Conservation (phyloP, 2,113 vertebrate genomes). For the Uria lomvia region DNA sequence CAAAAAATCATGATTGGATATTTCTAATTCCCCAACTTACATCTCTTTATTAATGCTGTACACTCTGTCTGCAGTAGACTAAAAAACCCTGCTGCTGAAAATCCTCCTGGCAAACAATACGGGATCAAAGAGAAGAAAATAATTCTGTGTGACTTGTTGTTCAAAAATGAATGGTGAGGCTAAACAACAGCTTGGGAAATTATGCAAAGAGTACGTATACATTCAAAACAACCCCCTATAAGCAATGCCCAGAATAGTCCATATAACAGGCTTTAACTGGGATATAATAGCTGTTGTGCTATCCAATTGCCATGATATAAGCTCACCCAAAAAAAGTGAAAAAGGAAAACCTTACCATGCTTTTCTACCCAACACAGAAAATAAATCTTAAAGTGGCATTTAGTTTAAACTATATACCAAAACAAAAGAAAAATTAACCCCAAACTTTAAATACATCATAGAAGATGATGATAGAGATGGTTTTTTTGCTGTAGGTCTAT, state of each 20-base stretch:
- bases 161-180: neutral
- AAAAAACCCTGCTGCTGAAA: neutral
- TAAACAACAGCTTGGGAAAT: neutral
- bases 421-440: neutral
- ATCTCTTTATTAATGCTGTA: neutral
- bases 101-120: neutral
- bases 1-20: fast-evolving
- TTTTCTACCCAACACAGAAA: neutral
- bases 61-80: neutral
- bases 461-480: too few species aligned
- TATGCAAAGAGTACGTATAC: neutral
- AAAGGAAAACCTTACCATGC: neutral
- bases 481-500: neutral
- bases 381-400: neutral
- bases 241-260: neutral
- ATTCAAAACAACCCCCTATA: neutral
- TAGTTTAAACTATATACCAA: neutral
- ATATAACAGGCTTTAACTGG: neutral
- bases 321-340: neutral
- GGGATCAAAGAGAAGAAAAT: neutral
- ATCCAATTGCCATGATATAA: neutral
- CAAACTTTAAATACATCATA: neutral
- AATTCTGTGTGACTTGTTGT: neutral
- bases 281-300: neutral
- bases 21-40: neutral